Base-by-base conservation (phyloP, 1,140 invertebrate species). In the Drosophila sturtevanti region DNA sequence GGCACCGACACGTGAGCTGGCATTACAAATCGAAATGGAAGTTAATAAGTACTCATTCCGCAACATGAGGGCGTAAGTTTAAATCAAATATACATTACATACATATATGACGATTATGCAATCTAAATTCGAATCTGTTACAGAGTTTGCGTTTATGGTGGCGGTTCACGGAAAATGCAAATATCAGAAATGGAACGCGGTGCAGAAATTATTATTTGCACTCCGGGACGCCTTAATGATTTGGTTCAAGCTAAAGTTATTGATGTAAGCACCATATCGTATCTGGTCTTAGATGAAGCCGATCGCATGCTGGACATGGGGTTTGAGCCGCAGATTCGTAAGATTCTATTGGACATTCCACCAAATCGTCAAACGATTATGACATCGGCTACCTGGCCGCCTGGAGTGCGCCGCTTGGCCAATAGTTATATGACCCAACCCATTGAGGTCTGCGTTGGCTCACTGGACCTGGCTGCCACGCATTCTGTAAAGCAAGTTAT, bases 211-310 rank as follows among this genome's bases (percentile, higher is more conserved):
- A 94, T 98, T 0, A 97, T 98, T 68, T 97, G 97, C 1, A 98
- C 97, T 24, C 97, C 97, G 1, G 97, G 97, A n/a, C 93, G 97
- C 64, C 93, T 98, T 0, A 97, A 97, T 92, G 97, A 98, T 93
- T 92, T 98, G 76, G 94, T 93, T 37, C 92, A 94, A 89, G 93
- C 94, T 31, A 93, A 93, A 2, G 85, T 94, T 60, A 94, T 98
- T 9, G 94, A 96, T 89, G 92, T 98, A 0, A 94, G 93, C 14
- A 93, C 95, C 18, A 95, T 97, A 21, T 97, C 97, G 0, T 98
- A 97, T 92, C 93, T 99, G 48, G 96, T 98, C n/a, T 92, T 98
- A n/a, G 97, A 98, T 92, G 97, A 98, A 93, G 97, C 97, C 1
- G 96, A 97, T 92, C 93, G 96, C 54, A 97, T 97, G 91, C 72